These are phyloP conservation scores for Sinocyclocheilus grahami DNA, from an alignment of 2,113 vertebrate species.

Conservation along the genomic window DNA sequence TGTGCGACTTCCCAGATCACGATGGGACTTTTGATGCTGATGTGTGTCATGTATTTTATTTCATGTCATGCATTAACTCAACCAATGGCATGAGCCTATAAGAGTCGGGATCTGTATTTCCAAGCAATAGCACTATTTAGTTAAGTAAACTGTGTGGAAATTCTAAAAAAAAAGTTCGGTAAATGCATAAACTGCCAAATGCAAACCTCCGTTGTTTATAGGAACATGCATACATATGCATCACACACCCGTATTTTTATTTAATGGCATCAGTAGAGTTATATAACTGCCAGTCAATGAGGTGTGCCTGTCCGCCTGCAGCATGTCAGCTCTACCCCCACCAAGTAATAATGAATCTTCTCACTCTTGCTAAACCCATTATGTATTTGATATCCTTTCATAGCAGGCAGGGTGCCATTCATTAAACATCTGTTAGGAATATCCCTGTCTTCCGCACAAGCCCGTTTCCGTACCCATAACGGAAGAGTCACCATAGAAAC, in stretches of 20 bases:
- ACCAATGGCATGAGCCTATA: not conserved
- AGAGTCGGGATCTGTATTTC: not conserved
- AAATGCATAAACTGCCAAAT: not conserved
- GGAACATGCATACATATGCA: not conserved
- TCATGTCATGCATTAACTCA: not conserved
- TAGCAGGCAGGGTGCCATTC: conserved; percentile 51
- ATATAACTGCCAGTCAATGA: conserved; percentile 34
- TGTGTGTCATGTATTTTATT: not conserved
- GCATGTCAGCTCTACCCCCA: conserved; percentile 42
- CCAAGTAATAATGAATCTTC: conserved; percentile 36
- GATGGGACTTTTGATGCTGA: not conserved
- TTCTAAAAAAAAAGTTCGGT: not conserved
- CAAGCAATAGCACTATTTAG: not conserved
- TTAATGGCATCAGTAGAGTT: conserved; percentile 26
- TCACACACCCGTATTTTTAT: conserved; percentile 1
- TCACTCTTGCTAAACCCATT: conserved; percentile 45
- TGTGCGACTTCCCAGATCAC: not conserved
- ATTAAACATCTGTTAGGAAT: conserved; percentile 57
- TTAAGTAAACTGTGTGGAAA: not conserved
- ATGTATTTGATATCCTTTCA: conserved; percentile 48
- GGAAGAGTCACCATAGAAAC: conserved; percentile 58
- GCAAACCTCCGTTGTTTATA: not conserved
- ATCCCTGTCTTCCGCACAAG: not conserved
- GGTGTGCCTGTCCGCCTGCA: conserved; percentile 41
- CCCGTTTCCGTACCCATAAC: conserved; percentile 7